Conservation (phyloP, 2,888 invertebrate genomes). For the Nomada ferruginata region DNA sequence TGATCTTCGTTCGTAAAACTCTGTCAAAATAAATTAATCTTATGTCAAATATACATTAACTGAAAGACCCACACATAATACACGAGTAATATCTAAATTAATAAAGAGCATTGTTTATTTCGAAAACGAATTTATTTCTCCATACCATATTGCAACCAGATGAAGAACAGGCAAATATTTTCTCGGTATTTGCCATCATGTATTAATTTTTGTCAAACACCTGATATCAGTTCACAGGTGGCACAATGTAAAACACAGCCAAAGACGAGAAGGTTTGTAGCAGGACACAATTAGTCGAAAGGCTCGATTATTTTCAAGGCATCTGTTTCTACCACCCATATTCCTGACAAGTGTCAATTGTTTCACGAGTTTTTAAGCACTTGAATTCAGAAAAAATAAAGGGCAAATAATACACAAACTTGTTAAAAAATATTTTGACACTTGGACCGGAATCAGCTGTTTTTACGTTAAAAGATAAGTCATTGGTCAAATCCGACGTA, state of each 20-base stretch:
- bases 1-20: constrained; percentile 93
- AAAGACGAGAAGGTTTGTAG: not conserved
- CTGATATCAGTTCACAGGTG: constrained; percentile 25
- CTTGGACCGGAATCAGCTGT: constrained; percentile 43
- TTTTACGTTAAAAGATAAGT: constrained; percentile 7
- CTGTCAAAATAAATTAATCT: constrained; percentile 76
- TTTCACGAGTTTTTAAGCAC: not conserved
- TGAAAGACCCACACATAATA: not conserved
- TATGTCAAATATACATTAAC: not conserved
- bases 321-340: constrained; percentile 2
- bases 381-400: not conserved
- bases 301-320: not conserved
- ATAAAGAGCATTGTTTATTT: too few species aligned
- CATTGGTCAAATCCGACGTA: constrained; percentile 3
- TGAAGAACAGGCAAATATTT: constrained; percentile 90
- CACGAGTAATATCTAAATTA: too few species aligned
- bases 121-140: not conserved
- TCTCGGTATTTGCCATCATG: constrained; percentile 86
- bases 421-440: constrained; percentile 14
- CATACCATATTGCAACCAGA: constrained; percentile 89
- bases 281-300: not conserved
- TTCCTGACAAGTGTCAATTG: not conserved
- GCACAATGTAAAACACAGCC: constrained; percentile 3
- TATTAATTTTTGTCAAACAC: not conserved
- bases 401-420: not conserved